Conservation (phyloP, 2,797 vertebrate genomes). For the Parambassis ranga region DNA sequence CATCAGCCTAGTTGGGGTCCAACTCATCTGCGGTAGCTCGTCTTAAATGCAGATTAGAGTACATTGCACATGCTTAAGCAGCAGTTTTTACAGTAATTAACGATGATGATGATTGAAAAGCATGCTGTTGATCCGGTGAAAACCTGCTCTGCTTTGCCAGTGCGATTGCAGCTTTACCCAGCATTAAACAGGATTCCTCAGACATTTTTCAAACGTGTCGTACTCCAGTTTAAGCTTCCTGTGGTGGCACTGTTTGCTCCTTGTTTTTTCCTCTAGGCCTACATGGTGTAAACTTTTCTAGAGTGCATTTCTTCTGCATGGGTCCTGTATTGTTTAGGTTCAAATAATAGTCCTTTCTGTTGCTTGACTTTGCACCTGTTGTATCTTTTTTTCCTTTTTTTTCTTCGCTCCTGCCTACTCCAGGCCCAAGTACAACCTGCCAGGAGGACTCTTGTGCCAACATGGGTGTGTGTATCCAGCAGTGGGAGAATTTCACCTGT, state of each 20-base stretch:
- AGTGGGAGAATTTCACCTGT: conserved; percentile 97
- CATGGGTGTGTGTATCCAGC: conserved; percentile 96
- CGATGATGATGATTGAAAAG: not conserved
- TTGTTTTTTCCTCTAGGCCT: conserved; percentile 38
- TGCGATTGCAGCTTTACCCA: conserved; percentile 8
- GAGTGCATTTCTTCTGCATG: conserved; percentile 72
- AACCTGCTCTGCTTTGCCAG: not conserved
- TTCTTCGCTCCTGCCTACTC: not conserved
- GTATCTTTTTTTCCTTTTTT: conserved; percentile 5
- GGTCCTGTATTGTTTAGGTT: conserved; percentile 42
- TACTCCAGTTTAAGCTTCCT: conserved; percentile 39
- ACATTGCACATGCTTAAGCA: not conserved
- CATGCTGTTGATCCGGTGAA: conserved; percentile 26
- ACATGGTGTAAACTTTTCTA: conserved; percentile 34
- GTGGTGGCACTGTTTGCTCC: conserved; percentile 67
- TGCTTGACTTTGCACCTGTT: conserved; percentile 36
- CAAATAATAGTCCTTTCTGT: conserved; percentile 1
- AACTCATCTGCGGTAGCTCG: not conserved
- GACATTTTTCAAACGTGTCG: conserved; percentile 15
- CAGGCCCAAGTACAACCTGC: conserved; percentile 95
- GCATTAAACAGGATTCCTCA: conserved; percentile 31
- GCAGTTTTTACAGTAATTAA: conserved; percentile 10
- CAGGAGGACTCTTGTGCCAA: conserved; percentile 97
- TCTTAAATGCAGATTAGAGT: not conserved
- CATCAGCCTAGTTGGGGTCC: conserved; percentile 19